Percentiles rank a stretch among this genome's conserved stretches.
Evolutionary conservation across 2,113 vertebrate species (phyloP).

Genomic region (Mystacornis crossleyi): DNA sequence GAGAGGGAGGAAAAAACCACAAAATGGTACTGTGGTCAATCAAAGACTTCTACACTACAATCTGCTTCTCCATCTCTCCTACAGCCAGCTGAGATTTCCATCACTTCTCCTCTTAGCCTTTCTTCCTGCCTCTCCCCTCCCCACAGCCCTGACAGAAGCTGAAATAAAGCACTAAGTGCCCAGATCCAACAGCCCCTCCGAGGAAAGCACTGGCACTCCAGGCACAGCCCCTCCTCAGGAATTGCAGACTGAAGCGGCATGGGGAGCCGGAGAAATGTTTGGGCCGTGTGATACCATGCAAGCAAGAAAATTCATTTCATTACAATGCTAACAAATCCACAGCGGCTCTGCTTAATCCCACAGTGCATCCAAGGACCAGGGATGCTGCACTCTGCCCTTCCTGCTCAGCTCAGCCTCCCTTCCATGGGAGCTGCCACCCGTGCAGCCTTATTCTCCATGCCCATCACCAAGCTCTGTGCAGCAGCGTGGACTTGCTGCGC

Average conservation of each 20-base stretch:
- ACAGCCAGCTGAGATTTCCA: conserved; percentile 44
- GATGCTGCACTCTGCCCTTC: neutral
- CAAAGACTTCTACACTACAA: conserved; percentile 64
- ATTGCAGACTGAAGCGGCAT: neutral
- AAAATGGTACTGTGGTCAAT: conserved; percentile 73
- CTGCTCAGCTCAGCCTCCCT: neutral
- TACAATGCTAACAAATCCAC: neutral
- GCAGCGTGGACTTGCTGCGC: rapidly evolving
- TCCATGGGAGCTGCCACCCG: rapidly evolving
- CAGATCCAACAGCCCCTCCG: neutral
- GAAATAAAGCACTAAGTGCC: neutral
- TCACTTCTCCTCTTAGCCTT: conserved; percentile 20
- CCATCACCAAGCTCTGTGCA: rapidly evolving
- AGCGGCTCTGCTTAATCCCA: neutral
- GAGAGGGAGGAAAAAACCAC: conserved; percentile 67
- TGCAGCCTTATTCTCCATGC: rapidly evolving
- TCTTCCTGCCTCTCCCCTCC: neutral
- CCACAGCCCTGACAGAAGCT: neutral
- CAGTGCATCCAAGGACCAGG: neutral
- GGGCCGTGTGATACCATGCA: rapidly evolving
- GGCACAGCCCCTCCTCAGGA: neutral
- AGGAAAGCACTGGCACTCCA: rapidly evolving
- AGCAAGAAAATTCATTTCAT: neutral
- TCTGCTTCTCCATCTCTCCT: conserved; percentile 20
- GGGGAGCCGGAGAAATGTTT: neutral